Base-by-base conservation (phyloP, 2,797 vertebrate species). In the Erethizon dorsatum region DNA sequence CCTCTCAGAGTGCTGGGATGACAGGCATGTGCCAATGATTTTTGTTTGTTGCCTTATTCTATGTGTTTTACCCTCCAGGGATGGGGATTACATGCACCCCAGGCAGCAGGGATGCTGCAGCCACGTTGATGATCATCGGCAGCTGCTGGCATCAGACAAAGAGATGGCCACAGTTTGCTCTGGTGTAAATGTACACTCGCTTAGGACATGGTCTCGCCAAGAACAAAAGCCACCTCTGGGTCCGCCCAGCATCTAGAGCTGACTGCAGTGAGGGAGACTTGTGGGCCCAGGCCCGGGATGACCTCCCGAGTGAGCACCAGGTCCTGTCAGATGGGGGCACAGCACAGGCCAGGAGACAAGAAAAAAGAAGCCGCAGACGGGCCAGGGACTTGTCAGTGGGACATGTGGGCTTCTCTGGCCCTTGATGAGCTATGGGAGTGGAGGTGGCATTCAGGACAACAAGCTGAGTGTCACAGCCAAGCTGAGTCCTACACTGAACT, bases 261-360 rank as follows among this genome's bases (percentile, higher is more conserved):
- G 1, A n/a, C 9, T 2, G 14, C 14, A 24, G 31, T 0, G 6
- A 24, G 10, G 57, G 89, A 82, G 45, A n/a, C 17, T 1, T 2
- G 3, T 9, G 41, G 73, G n/a, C 28, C 2, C 0, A 9, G 8
- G 26, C 8, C 8, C 2, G 2, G 6, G 20, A 18, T 1, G 7
- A 14, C 41, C 1, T 8, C 0, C 61, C 22, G 13, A 31, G 5
- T 2, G 31, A 20, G 0, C 22, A 24, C 31, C 22, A 33, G 24
- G 33, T 2, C n/a, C 11, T 6, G 45, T 4, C 47, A 7, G 37
- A 18, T 4, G 22, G 22, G 65, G 50, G 24, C 5, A 2, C 56
- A 14, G 20, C 22, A 8, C 26, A n/a, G 2, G 31, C 69, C 56
- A 11, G 37, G 28, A 59, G 67, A 15, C 69, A 18, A 63, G 28